These are phyloP conservation scores for Rhea pennata DNA, from an alignment of 2,113 vertebrate genomes.

Conservation along the genomic window DNA sequence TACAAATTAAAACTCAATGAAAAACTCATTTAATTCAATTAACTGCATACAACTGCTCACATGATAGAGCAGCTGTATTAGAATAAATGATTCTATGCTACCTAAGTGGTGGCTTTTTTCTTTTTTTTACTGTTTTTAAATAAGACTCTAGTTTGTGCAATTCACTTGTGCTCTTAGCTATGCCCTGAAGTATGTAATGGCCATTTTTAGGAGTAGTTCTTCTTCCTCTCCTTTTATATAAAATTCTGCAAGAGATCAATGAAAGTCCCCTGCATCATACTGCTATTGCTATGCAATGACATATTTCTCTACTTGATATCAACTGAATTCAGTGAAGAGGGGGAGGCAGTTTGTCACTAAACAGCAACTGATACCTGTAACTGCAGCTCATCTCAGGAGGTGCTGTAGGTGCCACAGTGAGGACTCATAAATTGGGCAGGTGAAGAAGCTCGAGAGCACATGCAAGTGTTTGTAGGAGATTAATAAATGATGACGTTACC, in stretches of 20 bases:
- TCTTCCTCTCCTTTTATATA: background rate
- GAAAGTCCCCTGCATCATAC: background rate
- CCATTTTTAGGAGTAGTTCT: background rate
- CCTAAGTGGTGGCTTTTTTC: background rate
- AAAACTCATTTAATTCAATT: background rate
- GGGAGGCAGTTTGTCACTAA: background rate
- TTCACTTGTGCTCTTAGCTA: background rate
- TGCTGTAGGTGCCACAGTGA: conserved; percentile 29
- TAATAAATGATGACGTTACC: conserved; percentile 14
- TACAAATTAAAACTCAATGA: background rate
- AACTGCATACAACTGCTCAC: conserved; percentile 52
- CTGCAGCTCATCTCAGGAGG: background rate
- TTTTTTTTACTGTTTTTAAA: background rate
- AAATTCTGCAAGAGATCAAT: background rate
- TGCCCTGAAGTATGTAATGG: background rate
- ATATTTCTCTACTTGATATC: background rate
- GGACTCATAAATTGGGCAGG: background rate
- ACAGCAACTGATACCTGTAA: background rate
- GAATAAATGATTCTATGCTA: background rate
- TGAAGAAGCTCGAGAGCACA: background rate
- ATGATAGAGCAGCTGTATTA: conserved; percentile 24
- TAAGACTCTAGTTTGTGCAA: background rate
- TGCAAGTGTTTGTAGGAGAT: background rate
- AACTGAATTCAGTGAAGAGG: background rate
- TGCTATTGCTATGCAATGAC: conserved; percentile 7